These are phyloP conservation scores for Dendrocincla fuliginosa DNA, from an alignment of 2,797 vertebrate species.

Conservation along the genomic window DNA sequence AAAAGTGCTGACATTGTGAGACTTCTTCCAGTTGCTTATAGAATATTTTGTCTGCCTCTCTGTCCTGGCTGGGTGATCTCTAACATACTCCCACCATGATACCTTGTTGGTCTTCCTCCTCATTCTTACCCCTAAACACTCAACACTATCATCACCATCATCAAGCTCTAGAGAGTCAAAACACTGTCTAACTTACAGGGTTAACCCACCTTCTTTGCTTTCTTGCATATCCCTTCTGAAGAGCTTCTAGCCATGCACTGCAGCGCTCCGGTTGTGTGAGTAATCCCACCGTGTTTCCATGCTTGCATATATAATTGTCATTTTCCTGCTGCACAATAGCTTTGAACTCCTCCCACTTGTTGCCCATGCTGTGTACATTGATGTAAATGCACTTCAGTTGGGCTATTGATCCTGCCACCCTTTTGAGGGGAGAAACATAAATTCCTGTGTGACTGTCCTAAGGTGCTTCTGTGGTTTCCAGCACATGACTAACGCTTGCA, in stretches of 20 bases:
- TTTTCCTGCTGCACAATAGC: neutral
- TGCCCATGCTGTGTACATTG: rapidly evolving
- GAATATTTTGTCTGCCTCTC: neutral
- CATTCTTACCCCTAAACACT: neutral
- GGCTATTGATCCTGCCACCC: neutral
- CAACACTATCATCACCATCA: neutral
- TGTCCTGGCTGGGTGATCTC: neutral
- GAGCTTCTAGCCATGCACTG: neutral
- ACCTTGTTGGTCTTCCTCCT: neutral
- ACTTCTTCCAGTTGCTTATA: neutral
- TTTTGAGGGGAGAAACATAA: neutral
- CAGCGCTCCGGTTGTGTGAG: neutral
- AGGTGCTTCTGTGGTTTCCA: neutral
- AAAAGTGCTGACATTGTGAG: neutral
- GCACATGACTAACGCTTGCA: neutral
- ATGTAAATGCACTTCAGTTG: neutral
- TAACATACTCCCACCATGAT: rapidly evolving
- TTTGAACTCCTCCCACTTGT: neutral
- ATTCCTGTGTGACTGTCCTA: neutral
- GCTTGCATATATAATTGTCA: neutral
- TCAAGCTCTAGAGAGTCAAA: neutral
- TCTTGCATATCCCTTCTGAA: neutral
- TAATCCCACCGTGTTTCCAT: neutral
- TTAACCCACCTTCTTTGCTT: neutral
- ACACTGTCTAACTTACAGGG: rapidly evolving